Base-by-base conservation (phyloP, 2,888 invertebrate species). In the Phrixothrix hirtus region DNA sequence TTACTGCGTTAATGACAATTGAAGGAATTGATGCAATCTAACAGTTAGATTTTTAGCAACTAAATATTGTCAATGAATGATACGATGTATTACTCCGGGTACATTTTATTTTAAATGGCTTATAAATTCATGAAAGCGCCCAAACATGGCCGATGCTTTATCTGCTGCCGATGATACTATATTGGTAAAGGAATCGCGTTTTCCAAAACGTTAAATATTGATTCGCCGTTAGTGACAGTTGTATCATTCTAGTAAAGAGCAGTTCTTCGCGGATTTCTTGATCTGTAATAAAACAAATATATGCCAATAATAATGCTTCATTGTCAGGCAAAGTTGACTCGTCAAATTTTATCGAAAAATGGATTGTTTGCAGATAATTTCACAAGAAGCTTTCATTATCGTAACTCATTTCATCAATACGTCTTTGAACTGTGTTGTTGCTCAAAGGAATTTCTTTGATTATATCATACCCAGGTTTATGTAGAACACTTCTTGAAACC, bases 211-310 rank as follows among this genome's bases (percentile, higher is more conserved):
- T 64, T 41, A 60, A 69, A 65, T 61, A 68, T 67, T 63, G 63
- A 67, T 69, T 71, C 65, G 25, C 66, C 65, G 69, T 69, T 69
- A 66, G 69, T 69, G 63, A 69, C 66, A 1, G 67, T 66, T 50
- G 43, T 48, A n/a, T n/a, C n/a, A n/a, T n/a, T n/a, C n/a, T n/a
- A n/a, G n/a, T n/a, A n/a, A 71, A 68, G 25, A 69, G 63, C 43
- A 68, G 55, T 51, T 66, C 65, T 69, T 70, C 65, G 38, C 65
- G 51, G 46, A 68, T 70, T 66, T 72, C 61, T 68, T 71, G 48
- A 48, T 65, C 61, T 61, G 76, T 76, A 85, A 66, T 82, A 65
- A 67, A 70, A 53, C 62, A 58, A 56, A 67, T 63, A 62, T 59
- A n/a, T n/a, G 62, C 55, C 57, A 68, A 62, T 54, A 67, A 52